A percentile compares a stretch with the other conserved stretches of the same genome.
phyloP scores from a whole-genome alignment of 2,888 invertebrate genomes.

The Scrobipalpa atriplicella region DNA sequence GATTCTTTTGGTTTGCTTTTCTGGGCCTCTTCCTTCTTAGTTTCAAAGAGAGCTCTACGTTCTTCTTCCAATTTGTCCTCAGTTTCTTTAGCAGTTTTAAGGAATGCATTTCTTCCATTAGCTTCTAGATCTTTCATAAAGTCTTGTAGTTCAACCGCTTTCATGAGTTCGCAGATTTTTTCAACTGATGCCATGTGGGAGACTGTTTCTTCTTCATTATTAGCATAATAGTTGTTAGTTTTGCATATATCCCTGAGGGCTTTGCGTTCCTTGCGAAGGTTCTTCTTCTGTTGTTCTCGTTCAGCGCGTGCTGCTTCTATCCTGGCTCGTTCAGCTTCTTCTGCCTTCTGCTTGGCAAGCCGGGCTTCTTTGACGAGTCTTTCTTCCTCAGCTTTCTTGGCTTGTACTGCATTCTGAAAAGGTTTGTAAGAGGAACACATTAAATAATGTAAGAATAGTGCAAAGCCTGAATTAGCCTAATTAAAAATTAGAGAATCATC shows the following conservation, averaged over 20 bases:
- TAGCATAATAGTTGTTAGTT: conserved; percentile 90
- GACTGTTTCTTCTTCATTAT: conserved; percentile 87
- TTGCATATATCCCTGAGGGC: conserved; percentile 90
- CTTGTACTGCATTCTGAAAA: conserved; percentile 88
- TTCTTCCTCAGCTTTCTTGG: conserved; percentile 92
- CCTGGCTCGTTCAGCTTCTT: conserved; percentile 91
- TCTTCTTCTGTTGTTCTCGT: conserved; percentile 92
- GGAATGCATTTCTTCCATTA: conserved; percentile 86
- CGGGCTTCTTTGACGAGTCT: conserved; percentile 88
- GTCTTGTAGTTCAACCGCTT: conserved; percentile 87
- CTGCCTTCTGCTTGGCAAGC: conserved; percentile 88
- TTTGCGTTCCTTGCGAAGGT: conserved; percentile 94
- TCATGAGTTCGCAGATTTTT: conserved; percentile 92
- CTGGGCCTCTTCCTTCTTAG: conserved; percentile 72
- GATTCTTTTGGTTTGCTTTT: conserved; percentile 67
- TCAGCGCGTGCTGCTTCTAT: conserved; percentile 93
- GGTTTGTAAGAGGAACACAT: neutral
- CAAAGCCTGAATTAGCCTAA: neutral
- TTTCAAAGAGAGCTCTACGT: conserved; percentile 83
- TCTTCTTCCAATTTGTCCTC: conserved; percentile 91
- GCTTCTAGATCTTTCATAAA: conserved; percentile 87
- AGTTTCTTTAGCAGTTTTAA: conserved; percentile 86
- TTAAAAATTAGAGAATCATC: too few relatives aligned
- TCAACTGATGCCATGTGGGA: conserved; percentile 96
- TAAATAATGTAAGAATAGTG: neutral